Percentiles rank a stretch among this genome's conserved stretches.
phyloP scores from a whole-genome alignment of 2,797 vertebrate species.

The Gadopsis bispinosus region DNA sequence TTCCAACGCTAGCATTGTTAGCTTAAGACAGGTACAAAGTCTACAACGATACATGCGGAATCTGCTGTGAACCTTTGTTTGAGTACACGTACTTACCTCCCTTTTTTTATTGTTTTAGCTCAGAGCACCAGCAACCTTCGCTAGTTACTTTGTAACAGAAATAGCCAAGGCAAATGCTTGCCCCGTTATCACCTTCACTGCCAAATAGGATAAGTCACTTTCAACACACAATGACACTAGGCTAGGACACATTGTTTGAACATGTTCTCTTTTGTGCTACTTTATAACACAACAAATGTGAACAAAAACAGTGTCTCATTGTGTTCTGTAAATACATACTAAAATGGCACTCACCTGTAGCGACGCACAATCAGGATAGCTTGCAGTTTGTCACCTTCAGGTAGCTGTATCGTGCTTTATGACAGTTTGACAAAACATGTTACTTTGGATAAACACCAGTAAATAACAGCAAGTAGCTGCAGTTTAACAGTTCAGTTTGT shows the following conservation, averaged over 20 bases:
- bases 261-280: not conserved
- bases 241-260: not conserved
- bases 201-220: slow-evolving; percentile 17
- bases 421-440: slow-evolving; percentile 11
- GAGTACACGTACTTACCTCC: not conserved
- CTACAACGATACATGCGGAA: not conserved
- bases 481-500: slow-evolving; percentile 14
- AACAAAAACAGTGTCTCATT: not conserved
- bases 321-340: not conserved
- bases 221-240: not conserved
- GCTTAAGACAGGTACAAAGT: too few species aligned
- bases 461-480: not conserved
- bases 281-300: slow-evolving; percentile 17
- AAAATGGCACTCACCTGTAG: not conserved
- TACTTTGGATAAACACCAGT: slow-evolving; percentile 19
- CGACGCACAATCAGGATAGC: not conserved
- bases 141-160: slow-evolving; percentile 1
- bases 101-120: not conserved
- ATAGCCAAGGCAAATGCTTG: not conserved
- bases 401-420: slow-evolving; percentile 2
- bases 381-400: slow-evolving; percentile 7
- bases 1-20: too few species aligned
- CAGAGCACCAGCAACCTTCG: not conserved
- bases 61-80: not conserved
- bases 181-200: not conserved